phyloP scores from a whole-genome alignment of 1,140 invertebrate genomes.

The Maconellicoccus hirsutus region DNA sequence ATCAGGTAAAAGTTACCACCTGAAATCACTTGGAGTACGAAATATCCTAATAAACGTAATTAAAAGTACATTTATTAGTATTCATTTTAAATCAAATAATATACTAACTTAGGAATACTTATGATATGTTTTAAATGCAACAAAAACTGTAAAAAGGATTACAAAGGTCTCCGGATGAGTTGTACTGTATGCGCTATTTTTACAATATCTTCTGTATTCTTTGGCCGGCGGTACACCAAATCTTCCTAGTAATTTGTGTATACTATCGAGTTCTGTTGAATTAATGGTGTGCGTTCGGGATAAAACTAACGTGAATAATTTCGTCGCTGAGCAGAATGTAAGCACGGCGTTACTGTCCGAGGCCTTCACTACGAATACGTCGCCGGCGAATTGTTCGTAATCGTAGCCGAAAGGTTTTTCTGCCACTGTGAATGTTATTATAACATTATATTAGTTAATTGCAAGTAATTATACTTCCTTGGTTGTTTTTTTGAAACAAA shows the following conservation, averaged over 20 bases:
- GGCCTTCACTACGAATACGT: slow-evolving; percentile 60
- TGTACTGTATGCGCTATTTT: neutral
- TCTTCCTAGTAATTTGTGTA: slow-evolving; percentile 30
- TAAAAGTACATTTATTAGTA: too few species aligned
- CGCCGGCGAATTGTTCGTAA: slow-evolving; percentile 56
- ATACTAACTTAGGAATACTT: too few species aligned
- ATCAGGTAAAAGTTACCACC: too few species aligned
- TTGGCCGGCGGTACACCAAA: neutral
- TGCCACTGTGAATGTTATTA: too few species aligned
- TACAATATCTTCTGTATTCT: neutral
- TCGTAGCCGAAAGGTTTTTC: neutral
- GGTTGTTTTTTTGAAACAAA: too few species aligned
- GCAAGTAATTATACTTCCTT: too few species aligned
- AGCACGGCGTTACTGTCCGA: slow-evolving; percentile 58
- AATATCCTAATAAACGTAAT: too few species aligned
- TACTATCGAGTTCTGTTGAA: slow-evolving; percentile 43
- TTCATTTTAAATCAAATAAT: too few species aligned
- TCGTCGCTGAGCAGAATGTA: slow-evolving; percentile 53
- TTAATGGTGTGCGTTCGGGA: slow-evolving; percentile 46
- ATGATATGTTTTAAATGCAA: neutral
- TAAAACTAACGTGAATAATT: slow-evolving; percentile 54
- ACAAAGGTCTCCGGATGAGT: neutral
- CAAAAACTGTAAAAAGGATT: neutral
- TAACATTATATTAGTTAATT: too few species aligned
- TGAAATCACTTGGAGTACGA: too few species aligned